Evolutionary conservation across 2,113 vertebrate species (phyloP), one percentile per base, ranked within the genome.

Genomic region (Hyaena hyaena): DNA sequence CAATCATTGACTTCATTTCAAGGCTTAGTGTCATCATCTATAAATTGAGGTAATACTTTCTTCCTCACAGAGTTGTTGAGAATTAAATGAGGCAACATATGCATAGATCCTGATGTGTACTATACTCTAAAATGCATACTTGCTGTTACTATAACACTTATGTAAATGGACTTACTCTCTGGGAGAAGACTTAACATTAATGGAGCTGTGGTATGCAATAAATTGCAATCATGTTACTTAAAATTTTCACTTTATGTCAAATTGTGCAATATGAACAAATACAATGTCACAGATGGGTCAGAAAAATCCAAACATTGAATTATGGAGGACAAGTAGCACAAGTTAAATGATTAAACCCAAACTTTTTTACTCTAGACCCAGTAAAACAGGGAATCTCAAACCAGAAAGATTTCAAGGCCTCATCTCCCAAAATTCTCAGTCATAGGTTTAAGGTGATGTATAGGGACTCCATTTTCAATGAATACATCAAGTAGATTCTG

Each of bases 41-140:
- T 66, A 71, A 71, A 80, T 31, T 61, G 35, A 83, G 31, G 23
- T n/a, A 83, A 50, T 69, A 35, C 21, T 82, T 76, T 91, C 12
- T 77, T 93, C 43, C 84, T 79, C 48, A 65, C 28, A 79, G 33
- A 74, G 4, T 31, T 93, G n/a, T 93, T 84, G 55, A 85, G 33
- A 95, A 88, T 90, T 91, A 85, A 84, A 86, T 69, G 48, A 93
- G 66, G 23, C 39, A 85, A 68, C 93, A 88, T 45, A 81, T 63
- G 11, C 23, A 71, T 10, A 93, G 33, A 71, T 55, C 7, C 12
- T 71, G 4, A 28, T 66, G 6, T 0, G 33, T 10, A 16, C 17
- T 87, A 48, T 55, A 50, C 84, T 14, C 68, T 90, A 84, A 90
- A 96, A 88, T 53, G 5, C 2, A 5, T 61, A n/a, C 4, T 77